Conservation (phyloP, 2,113 vertebrate species). For the Glaucomys volans region DNA sequence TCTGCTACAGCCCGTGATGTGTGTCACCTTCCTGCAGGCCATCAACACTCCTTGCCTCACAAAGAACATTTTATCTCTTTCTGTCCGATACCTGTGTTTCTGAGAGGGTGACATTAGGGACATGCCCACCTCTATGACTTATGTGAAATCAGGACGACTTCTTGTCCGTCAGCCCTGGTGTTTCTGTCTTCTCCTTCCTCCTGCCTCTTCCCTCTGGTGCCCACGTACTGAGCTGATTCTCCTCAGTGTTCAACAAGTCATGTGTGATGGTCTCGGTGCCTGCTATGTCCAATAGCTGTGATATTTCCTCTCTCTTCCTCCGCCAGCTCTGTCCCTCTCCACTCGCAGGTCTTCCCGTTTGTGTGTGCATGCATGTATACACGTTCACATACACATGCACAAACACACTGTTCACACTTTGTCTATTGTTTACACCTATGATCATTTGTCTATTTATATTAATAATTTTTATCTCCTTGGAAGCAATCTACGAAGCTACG, state of each 20-base stretch:
- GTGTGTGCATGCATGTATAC: not conserved
- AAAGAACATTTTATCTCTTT: slow-evolving; percentile 63
- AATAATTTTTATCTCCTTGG: not conserved
- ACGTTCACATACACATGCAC: not conserved
- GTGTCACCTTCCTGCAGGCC: slow-evolving; percentile 61
- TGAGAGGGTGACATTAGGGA: slow-evolving; percentile 41
- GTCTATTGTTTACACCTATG: not conserved
- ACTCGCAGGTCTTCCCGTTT: not conserved
- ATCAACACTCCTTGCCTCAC: slow-evolving; percentile 60
- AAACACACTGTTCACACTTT: not conserved
- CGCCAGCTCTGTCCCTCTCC: not conserved
- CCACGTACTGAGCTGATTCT: not conserved
- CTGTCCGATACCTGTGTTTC: slow-evolving; percentile 6
- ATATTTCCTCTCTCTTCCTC: not conserved
- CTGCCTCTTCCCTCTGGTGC: not conserved
- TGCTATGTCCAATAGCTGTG: not conserved
- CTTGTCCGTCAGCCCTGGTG: not conserved
- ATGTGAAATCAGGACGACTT: not conserved
- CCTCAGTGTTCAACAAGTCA: not conserved
- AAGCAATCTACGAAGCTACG: slow-evolving; percentile 13
- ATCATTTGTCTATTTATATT: not conserved
- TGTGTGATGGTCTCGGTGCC: not conserved
- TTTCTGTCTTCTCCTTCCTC: not conserved
- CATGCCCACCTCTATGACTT: not conserved
- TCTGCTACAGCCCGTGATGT: slow-evolving; percentile 60